Evolutionary conservation across 2,888 invertebrate species (phyloP).

Genomic region (Diarsia mendica): DNA sequence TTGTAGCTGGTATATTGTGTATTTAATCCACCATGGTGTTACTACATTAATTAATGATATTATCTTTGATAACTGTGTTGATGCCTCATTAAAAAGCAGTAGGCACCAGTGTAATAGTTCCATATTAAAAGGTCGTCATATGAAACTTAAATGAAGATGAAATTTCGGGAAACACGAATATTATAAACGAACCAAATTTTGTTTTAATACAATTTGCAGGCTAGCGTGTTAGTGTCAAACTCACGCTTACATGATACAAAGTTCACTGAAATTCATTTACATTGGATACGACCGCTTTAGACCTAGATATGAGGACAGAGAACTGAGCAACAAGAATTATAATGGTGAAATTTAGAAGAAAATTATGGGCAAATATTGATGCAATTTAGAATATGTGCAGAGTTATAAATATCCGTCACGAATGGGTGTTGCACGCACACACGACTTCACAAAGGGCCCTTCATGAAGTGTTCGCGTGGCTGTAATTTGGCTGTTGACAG

Average conservation of each 20-base stretch:
- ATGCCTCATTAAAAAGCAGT: background rate
- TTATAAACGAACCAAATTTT: conserved; percentile 42
- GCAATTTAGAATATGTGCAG: conserved; percentile 47
- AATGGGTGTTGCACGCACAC: conserved; percentile 70
- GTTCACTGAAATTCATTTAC: conserved; percentile 58
- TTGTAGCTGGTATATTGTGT: conserved; percentile 37
- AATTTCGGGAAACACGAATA: conserved; percentile 34
- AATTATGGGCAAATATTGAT: conserved; percentile 24
- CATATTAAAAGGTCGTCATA: background rate
- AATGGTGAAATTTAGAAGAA: conserved; percentile 10
- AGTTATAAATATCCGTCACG: conserved; percentile 65
- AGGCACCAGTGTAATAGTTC: background rate
- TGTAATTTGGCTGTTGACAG: conserved; percentile 84
- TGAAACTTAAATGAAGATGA: conserved; percentile 22
- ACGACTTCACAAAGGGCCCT: conserved; percentile 70
- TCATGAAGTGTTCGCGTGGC: conserved; percentile 73
- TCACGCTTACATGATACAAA: conserved; percentile 49
- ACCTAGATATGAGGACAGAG: conserved; percentile 7
- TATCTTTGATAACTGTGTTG: background rate
- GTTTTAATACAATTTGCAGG: conserved; percentile 51
- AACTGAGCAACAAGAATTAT: conserved; percentile 10
- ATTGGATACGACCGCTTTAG: conserved; percentile 27
- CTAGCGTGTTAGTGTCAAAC: conserved; percentile 50
- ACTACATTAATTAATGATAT: background rate
- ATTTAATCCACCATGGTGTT: conserved; percentile 12